Conservation (phyloP, 1,140 invertebrate species). For the Cydia splendana region DNA sequence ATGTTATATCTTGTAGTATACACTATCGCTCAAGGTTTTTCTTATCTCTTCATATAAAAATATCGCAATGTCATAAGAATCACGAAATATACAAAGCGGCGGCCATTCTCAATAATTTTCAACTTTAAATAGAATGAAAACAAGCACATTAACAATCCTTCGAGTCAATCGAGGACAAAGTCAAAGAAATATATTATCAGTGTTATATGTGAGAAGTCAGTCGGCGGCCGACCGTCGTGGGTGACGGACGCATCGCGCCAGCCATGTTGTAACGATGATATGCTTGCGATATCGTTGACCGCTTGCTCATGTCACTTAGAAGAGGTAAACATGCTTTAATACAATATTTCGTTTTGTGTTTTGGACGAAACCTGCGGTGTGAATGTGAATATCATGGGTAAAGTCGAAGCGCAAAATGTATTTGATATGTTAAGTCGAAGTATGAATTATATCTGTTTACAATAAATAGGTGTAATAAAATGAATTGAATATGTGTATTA, state of each 20-base stretch:
- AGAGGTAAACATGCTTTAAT: neutral
- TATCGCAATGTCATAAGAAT: neutral
- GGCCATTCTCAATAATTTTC: neutral
- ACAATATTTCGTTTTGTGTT: neutral
- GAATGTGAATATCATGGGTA: neutral
- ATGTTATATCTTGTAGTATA: too few species aligned
- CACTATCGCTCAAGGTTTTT: conserved; percentile 1
- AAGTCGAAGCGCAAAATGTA: neutral
- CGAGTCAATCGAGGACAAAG: conserved; percentile 24
- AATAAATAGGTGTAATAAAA: neutral
- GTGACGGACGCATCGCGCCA: neutral
- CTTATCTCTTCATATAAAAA: conserved; percentile 12
- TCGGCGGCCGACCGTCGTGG: neutral
- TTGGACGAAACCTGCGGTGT: neutral
- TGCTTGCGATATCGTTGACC: neutral
- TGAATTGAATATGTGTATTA: conserved; percentile 5
- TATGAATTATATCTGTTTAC: neutral
- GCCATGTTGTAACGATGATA: neutral
- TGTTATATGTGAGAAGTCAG: neutral
- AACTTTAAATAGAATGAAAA: neutral
- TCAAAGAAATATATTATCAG: conserved; percentile 26
- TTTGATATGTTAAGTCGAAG: neutral
- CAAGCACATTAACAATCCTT: conserved; percentile 2
- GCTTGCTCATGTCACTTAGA: conserved; percentile 4
- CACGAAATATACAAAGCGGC: neutral